Evolutionary conservation across 2,888 invertebrate species (phyloP), one percentile per base, ranked within the genome.

Genomic region (Lochmaea crataegi): DNA sequence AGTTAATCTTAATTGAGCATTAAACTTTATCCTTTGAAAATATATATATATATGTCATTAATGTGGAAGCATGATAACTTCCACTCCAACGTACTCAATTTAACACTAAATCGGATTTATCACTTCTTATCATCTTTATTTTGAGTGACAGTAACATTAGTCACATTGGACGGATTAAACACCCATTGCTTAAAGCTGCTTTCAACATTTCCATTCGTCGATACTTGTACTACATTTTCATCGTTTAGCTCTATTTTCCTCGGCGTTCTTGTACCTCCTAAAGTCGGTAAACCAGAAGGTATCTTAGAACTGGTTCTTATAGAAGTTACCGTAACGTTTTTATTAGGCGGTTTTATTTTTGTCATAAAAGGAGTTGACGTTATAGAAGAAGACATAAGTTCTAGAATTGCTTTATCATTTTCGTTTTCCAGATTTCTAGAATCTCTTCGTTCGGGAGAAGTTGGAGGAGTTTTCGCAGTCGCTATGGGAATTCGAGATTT

Each of bases 291-390:
- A 14, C 87, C 87, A 0, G 87, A 87, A 6, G 87, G 87, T 75
- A 87, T 85, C 76, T 86, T 88, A 14, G 91, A 91, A 80, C 90
- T 91, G 80, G 87, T 90, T 76, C 91, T 89, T 63, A 91, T 91
- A 0, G 91, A 91, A n/a, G 91, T 91, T 0, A 91, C 90, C 4
- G 91, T 89, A n/a, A 87, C 85, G 87, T 90, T 85, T 87, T 90
- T 84, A 86, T 73, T 81, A 84, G 84, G 80, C 41, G 83, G 79
- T 77, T 89, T 84, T 38, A 81, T 82, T 73, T 83, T 79, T 12
- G 80, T 76, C 16, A 78, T 68, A 41, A 83, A 78, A 0, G 86
- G 85, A 5, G 86, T 85, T 4, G 86, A 85, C 66, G 84, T 84
- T 6, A 82, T 80, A 1, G 82, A 76, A 9, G 86, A 83, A n/a